phyloP scores from a whole-genome alignment of 2,113 vertebrate genomes.

The Antidorcas marsupialis region DNA sequence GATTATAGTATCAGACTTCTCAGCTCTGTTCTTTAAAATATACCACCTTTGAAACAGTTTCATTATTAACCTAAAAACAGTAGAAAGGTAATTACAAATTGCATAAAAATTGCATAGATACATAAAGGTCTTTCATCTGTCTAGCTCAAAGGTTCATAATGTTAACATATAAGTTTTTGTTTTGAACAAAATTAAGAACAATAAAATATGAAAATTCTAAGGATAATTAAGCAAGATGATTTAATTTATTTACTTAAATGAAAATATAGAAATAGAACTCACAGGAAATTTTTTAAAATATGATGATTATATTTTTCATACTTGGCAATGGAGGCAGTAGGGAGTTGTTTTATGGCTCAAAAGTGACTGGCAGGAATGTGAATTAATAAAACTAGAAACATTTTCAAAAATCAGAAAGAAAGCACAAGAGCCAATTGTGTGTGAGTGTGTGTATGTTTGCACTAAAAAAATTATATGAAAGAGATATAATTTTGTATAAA shows the following conservation, averaged over 20 bases:
- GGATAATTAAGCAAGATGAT: not conserved
- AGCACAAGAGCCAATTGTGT: not conserved
- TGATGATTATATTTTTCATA: not conserved
- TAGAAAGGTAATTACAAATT: not conserved
- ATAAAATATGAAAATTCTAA: constrained; percentile 28
- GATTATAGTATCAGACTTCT: not conserved
- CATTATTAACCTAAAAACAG: not conserved
- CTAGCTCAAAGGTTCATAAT: not conserved
- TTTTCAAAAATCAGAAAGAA: constrained; percentile 21
- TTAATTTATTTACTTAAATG: not conserved
- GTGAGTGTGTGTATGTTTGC: not conserved
- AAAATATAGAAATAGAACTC: constrained; percentile 21
- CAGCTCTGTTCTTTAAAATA: not conserved
- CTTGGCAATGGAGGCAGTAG: not conserved
- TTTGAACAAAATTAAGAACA: not conserved
- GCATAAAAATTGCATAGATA: not conserved
- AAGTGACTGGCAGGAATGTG: not conserved
- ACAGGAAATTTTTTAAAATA: not conserved
- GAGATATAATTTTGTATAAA: not conserved
- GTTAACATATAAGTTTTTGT: not conserved
- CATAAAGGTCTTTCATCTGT: not conserved
- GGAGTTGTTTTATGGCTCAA: not conserved
- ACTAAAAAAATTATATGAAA: not conserved
- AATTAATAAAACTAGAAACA: not conserved
- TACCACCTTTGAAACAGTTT: not conserved